Base-by-base conservation (phyloP, 2,113 vertebrate genomes). In the Anas platyrhynchos region DNA sequence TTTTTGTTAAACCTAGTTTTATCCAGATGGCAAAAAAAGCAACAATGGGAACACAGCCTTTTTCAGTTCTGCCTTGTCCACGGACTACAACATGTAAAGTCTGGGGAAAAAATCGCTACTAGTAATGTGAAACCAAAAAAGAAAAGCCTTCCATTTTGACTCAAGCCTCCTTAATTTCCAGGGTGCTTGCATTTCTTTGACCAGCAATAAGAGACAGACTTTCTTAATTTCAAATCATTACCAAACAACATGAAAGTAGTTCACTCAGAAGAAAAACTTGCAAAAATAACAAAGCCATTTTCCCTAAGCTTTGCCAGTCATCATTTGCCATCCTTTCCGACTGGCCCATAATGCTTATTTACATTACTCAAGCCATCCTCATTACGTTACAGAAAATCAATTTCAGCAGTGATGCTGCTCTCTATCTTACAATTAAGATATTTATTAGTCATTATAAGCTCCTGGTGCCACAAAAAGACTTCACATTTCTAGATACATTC, bases 311-410 rank as follows among this genome's bases (percentile, higher is more conserved):
- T 50, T 4, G 0, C 6, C 31, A 32, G 18, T 65, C 16, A 83
- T 63, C 55, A 17, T 14, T 26, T 72, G 22, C 9, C 38, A 52
- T 56, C 7, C 8, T 79, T 83, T 73, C 34, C 13, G 81, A 56
- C 3, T 11, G 4, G 2, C 6, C 56, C 55, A 54, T 48, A 73
- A 41, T 50, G 9, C 22, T 66, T 69, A 11, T 29, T 78, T 75
- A 7, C 29, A 46, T 27, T 56, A 54, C 22, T 71, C 69, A 77
- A 80, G 62, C 15, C 27, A 27, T n/a, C 22, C 25, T 74, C 41
- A 27, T 46, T 66, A 62, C 1, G 1, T 5, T 41, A 72, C 2
- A 26, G 38, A 74, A 77, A 80, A 78, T 26, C 4, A 0, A 11
- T 67, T 74, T 78, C 68, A 66, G 36, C 31, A 84, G 54, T 11